Conservation (phyloP, 1,140 invertebrate genomes). For the Trichoplusia ni region DNA sequence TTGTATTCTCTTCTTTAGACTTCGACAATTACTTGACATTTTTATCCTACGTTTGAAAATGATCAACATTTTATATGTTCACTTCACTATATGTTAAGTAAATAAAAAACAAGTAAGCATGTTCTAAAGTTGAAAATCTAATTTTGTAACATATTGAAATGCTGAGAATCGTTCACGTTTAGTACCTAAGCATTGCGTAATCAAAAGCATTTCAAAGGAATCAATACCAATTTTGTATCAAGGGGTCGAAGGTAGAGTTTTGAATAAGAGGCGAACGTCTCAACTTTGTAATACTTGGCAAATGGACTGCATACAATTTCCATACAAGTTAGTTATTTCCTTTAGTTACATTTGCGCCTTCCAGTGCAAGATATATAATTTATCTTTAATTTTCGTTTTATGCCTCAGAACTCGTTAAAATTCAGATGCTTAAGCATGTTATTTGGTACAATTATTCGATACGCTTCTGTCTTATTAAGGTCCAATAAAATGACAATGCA, state of each 20-base stretch:
- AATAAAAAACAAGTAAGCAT: neutral
- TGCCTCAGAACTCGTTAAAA: too few relatives aligned
- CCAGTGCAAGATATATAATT: too few relatives aligned
- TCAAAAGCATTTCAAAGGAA: neutral
- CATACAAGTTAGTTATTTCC: conserved; percentile 12
- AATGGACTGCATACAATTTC: conserved; percentile 6
- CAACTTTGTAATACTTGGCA: conserved; percentile 1
- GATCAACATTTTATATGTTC: too few relatives aligned
- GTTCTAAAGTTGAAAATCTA: neutral
- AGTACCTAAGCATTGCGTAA: neutral
- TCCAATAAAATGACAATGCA: conserved; percentile 7
- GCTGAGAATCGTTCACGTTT: neutral
- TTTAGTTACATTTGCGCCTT: too few relatives aligned
- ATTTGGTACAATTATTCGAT: too few relatives aligned
- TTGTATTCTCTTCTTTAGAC: too few relatives aligned
- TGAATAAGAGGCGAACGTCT: neutral
- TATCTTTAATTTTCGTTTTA: too few relatives aligned
- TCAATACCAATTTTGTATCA: conserved; percentile 1
- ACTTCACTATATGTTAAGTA: too few relatives aligned
- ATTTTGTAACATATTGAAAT: neutral
- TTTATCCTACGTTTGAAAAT: too few relatives aligned
- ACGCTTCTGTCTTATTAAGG: neutral
- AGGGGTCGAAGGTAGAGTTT: neutral
- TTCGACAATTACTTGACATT: too few relatives aligned
- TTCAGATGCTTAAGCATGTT: too few relatives aligned